These are phyloP conservation scores for Calidris pygmaea DNA, from an alignment of 2,113 vertebrate species.

Conservation along the genomic window DNA sequence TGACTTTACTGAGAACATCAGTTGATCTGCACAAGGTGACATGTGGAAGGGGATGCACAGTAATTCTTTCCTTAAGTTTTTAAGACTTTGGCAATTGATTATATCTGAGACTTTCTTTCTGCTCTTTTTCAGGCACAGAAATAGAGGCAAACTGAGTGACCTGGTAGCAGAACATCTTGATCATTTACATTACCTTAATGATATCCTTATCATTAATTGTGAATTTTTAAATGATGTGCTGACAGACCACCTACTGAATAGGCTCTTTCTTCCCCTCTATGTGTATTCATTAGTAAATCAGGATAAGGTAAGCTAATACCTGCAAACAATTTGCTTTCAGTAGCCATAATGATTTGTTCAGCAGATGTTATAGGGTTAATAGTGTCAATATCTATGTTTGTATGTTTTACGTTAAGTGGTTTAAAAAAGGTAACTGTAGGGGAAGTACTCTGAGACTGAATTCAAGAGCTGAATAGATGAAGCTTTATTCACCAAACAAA, in stretches of 20 bases:
- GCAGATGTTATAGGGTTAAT: background rate
- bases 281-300: conserved; percentile 92
- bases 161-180: conserved; percentile 96
- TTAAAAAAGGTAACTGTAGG: background rate
- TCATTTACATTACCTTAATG: conserved; percentile 97
- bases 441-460: background rate
- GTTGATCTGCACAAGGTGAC: background rate
- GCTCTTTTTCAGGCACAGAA: conserved; percentile 85
- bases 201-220: conserved; percentile 98
- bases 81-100: background rate
- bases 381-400: background rate
- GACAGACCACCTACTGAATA: conserved; percentile 95
- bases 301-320: conserved; percentile 77
- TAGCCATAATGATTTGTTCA: background rate
- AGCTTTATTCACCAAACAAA: background rate
- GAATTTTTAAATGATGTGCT: conserved; percentile 98
- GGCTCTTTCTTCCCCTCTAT: conserved; percentile 95
- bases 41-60: background rate
- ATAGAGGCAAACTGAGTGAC: conserved; percentile 93
- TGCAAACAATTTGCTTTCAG: background rate
- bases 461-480: background rate
- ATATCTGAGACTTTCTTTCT: background rate
- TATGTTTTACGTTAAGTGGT: background rate
- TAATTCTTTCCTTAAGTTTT: background rate
- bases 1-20: background rate